Percentiles rank a stretch among this genome's conserved stretches.
Evolutionary conservation across 2,888 invertebrate genomes (phyloP).

Genomic region (Drosophila setosimentum): DNA sequence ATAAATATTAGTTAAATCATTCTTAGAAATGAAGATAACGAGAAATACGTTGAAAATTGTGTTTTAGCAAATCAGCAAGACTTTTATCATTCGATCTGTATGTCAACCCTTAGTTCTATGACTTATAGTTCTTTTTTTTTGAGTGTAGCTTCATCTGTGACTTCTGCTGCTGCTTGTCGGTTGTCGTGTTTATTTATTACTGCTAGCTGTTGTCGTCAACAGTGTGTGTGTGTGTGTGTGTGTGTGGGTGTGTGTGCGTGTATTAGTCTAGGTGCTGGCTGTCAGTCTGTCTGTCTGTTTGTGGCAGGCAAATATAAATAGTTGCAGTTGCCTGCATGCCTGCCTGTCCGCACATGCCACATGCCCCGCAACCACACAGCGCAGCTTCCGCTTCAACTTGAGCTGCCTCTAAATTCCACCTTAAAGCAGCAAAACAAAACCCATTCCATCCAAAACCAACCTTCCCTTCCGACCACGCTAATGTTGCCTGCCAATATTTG

Average conservation of each 20-base stretch:
- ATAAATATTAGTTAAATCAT: neutral
- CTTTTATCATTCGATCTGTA: neutral
- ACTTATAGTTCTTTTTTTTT: neutral
- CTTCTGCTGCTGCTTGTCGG: conserved; percentile 27
- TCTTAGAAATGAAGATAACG: neutral
- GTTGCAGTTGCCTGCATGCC: conserved; percentile 35
- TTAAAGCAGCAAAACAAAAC: conserved; percentile 30
- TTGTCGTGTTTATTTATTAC: conserved; percentile 76
- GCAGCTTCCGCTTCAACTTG: conserved; percentile 1
- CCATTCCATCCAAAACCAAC: neutral
- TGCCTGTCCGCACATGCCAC: conserved; percentile 48
- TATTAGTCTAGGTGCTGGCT: conserved; percentile 29
- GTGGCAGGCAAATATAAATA: conserved; percentile 71
- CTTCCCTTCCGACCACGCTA: conserved; percentile 19
- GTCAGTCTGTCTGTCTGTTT: conserved; percentile 54
- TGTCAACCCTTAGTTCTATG: neutral
- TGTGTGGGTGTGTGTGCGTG: conserved; percentile 17
- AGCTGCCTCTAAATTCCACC: conserved; percentile 28
- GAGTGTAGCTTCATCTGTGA: conserved; percentile 24
- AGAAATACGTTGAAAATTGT: neutral
- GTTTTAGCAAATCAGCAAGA: neutral
- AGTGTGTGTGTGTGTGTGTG: conserved; percentile 5
- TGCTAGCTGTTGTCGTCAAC: conserved; percentile 55
- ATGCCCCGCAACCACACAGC: conserved; percentile 9
- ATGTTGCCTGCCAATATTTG: conserved; percentile 66